phyloP scores from a whole-genome alignment of 1,140 invertebrate species.

The Drosophila grimshawi region DNA sequence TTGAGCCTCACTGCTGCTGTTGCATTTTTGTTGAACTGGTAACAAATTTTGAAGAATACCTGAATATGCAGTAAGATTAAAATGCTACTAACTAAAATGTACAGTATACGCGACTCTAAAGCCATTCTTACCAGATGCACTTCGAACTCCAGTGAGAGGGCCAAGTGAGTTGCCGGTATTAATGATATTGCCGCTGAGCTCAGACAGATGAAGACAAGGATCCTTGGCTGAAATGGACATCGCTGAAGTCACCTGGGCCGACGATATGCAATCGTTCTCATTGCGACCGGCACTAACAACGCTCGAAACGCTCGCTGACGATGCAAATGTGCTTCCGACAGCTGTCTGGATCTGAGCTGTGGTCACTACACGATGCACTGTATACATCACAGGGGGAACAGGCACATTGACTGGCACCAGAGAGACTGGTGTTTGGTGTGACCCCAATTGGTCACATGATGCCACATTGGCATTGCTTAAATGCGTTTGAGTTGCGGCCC shows the following conservation, averaged over 20 bases:
- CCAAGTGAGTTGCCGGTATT: conserved; percentile 58
- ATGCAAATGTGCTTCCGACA: conserved; percentile 78
- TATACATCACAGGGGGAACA: conserved; percentile 80
- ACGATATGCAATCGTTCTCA: conserved; percentile 66
- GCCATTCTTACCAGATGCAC: conserved; percentile 56
- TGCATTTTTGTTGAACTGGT: conserved; percentile 64
- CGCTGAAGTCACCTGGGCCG: conserved; percentile 58
- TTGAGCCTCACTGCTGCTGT: conserved; percentile 51
- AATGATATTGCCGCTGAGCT: conserved; percentile 66
- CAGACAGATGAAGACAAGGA: conserved; percentile 48
- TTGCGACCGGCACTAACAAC: conserved; percentile 76
- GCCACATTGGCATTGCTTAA: conserved; percentile 46
- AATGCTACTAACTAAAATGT: neutral
- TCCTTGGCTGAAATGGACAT: conserved; percentile 58
- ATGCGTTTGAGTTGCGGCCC: conserved; percentile 71
- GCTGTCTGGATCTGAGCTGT: conserved; percentile 83
- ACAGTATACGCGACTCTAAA: neutral
- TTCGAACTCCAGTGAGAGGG: conserved; percentile 51
- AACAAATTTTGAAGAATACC: conserved; percentile 64
- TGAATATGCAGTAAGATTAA: conserved; percentile 21
- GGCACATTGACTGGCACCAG: conserved; percentile 61
- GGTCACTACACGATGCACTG: conserved; percentile 82
- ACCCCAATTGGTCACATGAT: conserved; percentile 57
- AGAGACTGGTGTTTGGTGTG: conserved; percentile 54
- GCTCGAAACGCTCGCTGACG: conserved; percentile 81